Evolutionary conservation across 2,113 vertebrate species (phyloP).

Genomic region (Cavia aperea): DNA sequence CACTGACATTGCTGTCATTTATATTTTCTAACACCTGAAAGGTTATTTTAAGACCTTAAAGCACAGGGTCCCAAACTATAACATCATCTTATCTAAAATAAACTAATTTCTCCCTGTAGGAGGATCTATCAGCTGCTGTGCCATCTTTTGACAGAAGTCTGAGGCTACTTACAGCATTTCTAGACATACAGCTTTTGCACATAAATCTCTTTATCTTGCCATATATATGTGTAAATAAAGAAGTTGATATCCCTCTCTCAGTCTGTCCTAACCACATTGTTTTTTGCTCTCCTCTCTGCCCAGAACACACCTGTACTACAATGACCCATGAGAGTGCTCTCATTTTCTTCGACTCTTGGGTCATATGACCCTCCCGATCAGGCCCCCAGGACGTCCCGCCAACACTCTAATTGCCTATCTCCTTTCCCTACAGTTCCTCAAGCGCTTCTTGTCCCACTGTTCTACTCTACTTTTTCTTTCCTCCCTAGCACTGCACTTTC

Average conservation of each 20-base stretch:
- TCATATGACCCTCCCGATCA: neutral
- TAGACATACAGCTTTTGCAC: too few species aligned
- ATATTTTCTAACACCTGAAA: neutral
- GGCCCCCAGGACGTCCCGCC: neutral
- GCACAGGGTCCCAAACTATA: neutral
- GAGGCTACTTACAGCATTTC: neutral
- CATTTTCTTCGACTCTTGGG: neutral
- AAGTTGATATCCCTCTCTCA: fast-evolving
- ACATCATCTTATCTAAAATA: neutral
- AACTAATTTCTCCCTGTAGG: neutral
- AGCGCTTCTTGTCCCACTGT: neutral
- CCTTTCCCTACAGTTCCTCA: too few species aligned
- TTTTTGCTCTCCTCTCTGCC: neutral
- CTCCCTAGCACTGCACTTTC: neutral
- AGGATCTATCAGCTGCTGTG: too few species aligned
- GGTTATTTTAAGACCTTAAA: neutral
- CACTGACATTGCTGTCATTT: neutral
- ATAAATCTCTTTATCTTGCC: neutral
- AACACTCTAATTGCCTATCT: fast-evolving
- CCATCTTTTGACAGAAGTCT: too few species aligned
- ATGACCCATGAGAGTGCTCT: neutral
- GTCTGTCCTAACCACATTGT: neutral
- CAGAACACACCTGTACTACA: neutral
- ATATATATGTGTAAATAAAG: too few species aligned
- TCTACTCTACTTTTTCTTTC: neutral